Evolutionary conservation across 2,113 vertebrate genomes (phyloP), one percentile per base, ranked within the genome.

Genomic region (Coptodon rendalli): DNA sequence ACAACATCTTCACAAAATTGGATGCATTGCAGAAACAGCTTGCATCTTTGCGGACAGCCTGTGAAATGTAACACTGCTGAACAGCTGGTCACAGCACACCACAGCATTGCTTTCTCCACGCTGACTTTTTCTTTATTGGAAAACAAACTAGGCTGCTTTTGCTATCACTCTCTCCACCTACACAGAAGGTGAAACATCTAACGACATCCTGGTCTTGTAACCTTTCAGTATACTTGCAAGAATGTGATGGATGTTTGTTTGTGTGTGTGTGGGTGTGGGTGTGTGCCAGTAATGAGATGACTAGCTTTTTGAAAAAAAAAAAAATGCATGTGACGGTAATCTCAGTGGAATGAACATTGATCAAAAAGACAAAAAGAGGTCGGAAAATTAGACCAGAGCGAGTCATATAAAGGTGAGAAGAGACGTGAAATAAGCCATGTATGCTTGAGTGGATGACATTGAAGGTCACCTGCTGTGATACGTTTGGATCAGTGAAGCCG

Each of bases 11-110:
- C 22, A n/a, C 29, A 81, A 68, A 89, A 84, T 14, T 43, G 27
- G 38, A 84, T 53, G 63, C 71, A 59, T 61, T 61, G 84, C 86
- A 43, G 90, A 87, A 92, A 86, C 91, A 45, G 90, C 83, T 89
- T 90, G 87, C 66, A 78, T 88, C 81, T 87, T 82, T 83, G 78
- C 17, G 5, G 85, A 57, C 84, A 53, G 82, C 71, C 59, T 94
- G 91, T 94, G 93, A 95, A 95, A 92, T 91, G 89, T 93, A 93
- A 94, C 89, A 90, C 90, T 84, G 61, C 73, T 38, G 80, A 92
- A 90, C 93, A 93, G 91, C 92, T 94, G 93, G 85, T 86, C 45
- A 9, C 84, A 61, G 79, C 84, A 85, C 86, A 86, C 53, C 82
- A 89, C 87, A 53, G 84, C 86, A 80, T 86, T 80, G 45, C 83